Base-by-base conservation (phyloP, 2,888 invertebrate species). In the Tethea ocularis region DNA sequence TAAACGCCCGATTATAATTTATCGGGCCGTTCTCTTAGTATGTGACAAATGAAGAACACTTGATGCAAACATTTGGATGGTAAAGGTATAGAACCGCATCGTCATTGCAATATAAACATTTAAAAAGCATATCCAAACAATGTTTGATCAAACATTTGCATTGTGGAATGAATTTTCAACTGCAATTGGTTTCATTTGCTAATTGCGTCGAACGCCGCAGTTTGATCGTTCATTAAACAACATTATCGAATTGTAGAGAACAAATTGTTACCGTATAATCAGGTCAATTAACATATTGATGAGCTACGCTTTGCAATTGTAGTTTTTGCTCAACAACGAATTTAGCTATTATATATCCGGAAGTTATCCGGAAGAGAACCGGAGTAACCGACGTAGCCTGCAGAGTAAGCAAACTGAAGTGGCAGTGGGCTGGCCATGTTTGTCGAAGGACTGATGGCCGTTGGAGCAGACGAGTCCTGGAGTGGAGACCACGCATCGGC, bases 231-330 rank as follows among this genome's bases (percentile, higher is more conserved):
- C 46, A 46, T 46, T 46, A 46, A 17, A 46, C 46, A 46, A 46
- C 46, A 46, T 46, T 46, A 46, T 7, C 46, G 46, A 2, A 46
- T 46, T 46, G 46, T 46, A 46, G 17, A 46, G 46, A 46, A 46
- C 46, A 46, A 20, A 7, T 41, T 46, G 46, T 46, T 7, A 46
- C 17, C 20, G 46, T 46, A 46, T 10, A 46, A 46, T 46, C 46
- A 46, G 6, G 46, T 17, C 20, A 46, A 46, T 46, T 46, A 15
- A n/a, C 15, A 46, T 46, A 46, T 15, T 46, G 20, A 46, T 46
- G 46, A 46, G 17, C 41, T 46, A 3, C 46, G 20, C 46, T 20
- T 1, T 10, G n/a, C 10, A 46, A 10, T 33, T 46, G 46, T 46
- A 2, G 20, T 46, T 20, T 17, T 41, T 41, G 41, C 41, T 41